Evolutionary conservation across 2,888 invertebrate species (phyloP).

Genomic region (Geotrupes spiniger): DNA sequence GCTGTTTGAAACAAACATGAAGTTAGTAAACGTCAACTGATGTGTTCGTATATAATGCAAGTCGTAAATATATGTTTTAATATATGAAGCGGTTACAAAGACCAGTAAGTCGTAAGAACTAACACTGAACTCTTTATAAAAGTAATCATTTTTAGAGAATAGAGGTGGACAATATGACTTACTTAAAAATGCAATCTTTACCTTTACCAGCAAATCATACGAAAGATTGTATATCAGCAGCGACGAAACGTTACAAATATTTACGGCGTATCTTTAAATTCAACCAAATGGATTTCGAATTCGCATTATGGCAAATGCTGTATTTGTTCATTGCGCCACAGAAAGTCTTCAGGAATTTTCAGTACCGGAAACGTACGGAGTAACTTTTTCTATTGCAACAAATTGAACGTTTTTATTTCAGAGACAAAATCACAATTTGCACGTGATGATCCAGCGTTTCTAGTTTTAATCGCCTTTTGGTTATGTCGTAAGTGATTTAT

Average conservation of each 20-base stretch:
- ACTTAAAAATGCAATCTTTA: constrained; percentile 60
- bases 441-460: constrained; percentile 96
- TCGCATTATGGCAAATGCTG: constrained; percentile 99
- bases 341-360: constrained; percentile 95
- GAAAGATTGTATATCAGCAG: constrained; percentile 75
- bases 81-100: no score
- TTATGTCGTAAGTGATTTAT: constrained; percentile 66
- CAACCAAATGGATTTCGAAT: constrained; percentile 99
- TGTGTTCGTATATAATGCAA: no score
- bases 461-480: constrained; percentile 86
- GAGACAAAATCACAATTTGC: constrained; percentile 99
- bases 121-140: no score
- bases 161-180: constrained; percentile 36
- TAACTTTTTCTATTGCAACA: background rate
- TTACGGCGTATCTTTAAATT: constrained; percentile 81
- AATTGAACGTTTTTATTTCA: constrained; percentile 50
- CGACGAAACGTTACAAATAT: constrained; percentile 86
- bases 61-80: no score
- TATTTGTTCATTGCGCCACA: constrained; percentile 92
- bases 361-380: constrained; percentile 91
- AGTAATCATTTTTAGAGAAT: no score
- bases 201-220: constrained; percentile 69
- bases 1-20: no score
- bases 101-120: no score
- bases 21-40: no score